Evolutionary conservation across 2,888 invertebrate species (phyloP), one percentile per base, ranked within the genome.

Genomic region (Pimpla rufipes): DNA sequence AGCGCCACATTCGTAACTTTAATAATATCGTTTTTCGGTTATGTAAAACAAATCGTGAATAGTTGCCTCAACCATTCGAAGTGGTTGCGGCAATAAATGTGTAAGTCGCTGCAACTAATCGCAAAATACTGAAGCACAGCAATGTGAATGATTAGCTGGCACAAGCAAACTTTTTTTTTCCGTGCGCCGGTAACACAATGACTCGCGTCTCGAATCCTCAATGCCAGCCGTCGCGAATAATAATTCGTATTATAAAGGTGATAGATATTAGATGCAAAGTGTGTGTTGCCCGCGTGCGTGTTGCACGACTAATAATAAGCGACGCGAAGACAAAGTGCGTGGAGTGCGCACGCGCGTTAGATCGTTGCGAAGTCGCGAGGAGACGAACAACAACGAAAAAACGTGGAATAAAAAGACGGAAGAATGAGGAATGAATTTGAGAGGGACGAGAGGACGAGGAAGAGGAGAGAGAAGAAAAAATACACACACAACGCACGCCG

Each of bases 221-320:
- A 74, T 74, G 74, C 47, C 59, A 74, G 16, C 35, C 47, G 74
- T 62, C 35, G 37, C 74, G 74, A 74, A 74, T 62, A 74, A 74
- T 62, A 74, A 74, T 74, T 74, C 47, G 62, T 74, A 74, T 62
- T 62, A 74, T 74, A 74, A 74, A 74, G 74, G 57, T 59, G 62
- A 62, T 74, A 74, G 74, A 74, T 74, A 62, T 74, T 62, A 74
- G 74, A 74, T 74, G 74, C 62, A 74, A 62, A 74, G 62, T 62
- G 62, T 74, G 62, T 55, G 40, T 70, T 50, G 16, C 35, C 6
- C 50, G 50, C 52, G 42, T n/a, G n/a, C n/a, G 29, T 71, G 40
- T 59, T 37, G 74, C 16, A 37, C 62, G 74, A 62, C 74, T 37
- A 47, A 62, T 74, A 74, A 62, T 50, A 62, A 74, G 74, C 50